Evolutionary conservation across 1,140 invertebrate species (phyloP), one percentile per base, ranked within the genome.

Genomic region (Elysia chlorotica): DNA sequence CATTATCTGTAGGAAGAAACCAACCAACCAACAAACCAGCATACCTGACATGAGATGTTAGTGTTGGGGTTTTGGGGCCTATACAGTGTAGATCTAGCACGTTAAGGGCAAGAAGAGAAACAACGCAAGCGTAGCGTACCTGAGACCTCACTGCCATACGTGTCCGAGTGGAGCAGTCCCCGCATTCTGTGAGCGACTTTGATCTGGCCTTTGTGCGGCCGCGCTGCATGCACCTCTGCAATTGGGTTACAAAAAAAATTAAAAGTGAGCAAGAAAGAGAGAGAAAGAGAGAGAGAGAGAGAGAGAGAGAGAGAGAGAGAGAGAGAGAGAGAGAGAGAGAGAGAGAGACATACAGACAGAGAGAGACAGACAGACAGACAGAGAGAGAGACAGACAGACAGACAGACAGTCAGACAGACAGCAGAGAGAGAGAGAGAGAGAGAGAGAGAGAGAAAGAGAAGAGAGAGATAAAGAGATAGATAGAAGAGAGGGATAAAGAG

Each of bases 121-220:
- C 33, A 74, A 68, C 62, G 25, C 28, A 74, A 0, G 19, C 4
- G 23, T 56, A 41, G n/a, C 78, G 79, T 81, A 91, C 91, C 90
- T 79, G 92, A 92, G 77, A 93, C 92, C 85, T 93, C 91, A 35
- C 92, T 93, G 19, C 91, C 91, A 85, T 92, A 90, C 6, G 89
- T 90, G 30, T 92, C 89, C 0, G 92, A 93, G 83, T 93, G 92
- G 0, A 93, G 88, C 2, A 93, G 81, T 33, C 91, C 90, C 41
- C 92, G 83, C 17, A 93, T 83, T 71, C 91, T 78, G 70, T 88
- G 87, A 0, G 92, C 92, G 21, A 93, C 92, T 41, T 89, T 82
- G 21, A 87, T 88, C 84, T 93, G 92, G 2, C 92, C 92, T 77
- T 89, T 89, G 80, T 93, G 92, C 28, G 92, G 92, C 23, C 92